Percentiles rank a stretch among this genome's conserved stretches.
phyloP scores from a whole-genome alignment of 2,113 vertebrate genomes.

The Kobus ellipsiprymnus region DNA sequence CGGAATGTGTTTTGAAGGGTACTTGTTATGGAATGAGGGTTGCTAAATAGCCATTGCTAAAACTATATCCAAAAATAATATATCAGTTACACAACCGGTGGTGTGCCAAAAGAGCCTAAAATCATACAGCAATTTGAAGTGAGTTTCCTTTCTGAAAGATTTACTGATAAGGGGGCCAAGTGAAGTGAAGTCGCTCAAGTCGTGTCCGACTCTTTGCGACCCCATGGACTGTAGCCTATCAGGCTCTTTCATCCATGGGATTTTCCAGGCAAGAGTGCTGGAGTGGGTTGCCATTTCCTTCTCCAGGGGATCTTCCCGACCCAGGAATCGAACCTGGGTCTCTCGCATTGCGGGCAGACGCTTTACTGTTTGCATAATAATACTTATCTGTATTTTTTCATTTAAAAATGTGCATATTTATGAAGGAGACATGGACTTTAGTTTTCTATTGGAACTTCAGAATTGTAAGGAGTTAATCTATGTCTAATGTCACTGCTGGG shows the following conservation, averaged over 20 bases:
- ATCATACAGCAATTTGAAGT: not conserved
- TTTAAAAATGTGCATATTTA: not conserved
- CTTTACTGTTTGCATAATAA: not conserved
- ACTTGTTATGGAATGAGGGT: not conserved
- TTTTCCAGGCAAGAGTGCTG: too few relatives aligned
- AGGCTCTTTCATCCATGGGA: too few relatives aligned
- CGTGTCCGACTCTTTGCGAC: fast-evolving
- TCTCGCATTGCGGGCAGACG: fast-evolving
- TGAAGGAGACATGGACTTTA: not conserved
- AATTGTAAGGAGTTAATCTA: not conserved
- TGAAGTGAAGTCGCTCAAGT: too few relatives aligned
- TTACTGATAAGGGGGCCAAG: not conserved
- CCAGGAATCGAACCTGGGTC: too few relatives aligned
- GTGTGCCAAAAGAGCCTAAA: not conserved
- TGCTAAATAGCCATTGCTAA: not conserved
- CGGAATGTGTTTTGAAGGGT: not conserved
- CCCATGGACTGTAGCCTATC: too few relatives aligned
- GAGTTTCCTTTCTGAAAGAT: not conserved
- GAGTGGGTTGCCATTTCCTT: too few relatives aligned
- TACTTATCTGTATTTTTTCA: not conserved
- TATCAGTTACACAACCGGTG: not conserved
- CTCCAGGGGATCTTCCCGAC: too few relatives aligned
- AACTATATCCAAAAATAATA: not conserved
- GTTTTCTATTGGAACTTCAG: not conserved
- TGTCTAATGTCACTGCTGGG: not conserved